Percentiles rank a stretch among this genome's conserved stretches.
Evolutionary conservation across 35 echinoderm and acorn worm genomes (phyloP).

Genomic region (Heliocidaris erythrogramma): DNA sequence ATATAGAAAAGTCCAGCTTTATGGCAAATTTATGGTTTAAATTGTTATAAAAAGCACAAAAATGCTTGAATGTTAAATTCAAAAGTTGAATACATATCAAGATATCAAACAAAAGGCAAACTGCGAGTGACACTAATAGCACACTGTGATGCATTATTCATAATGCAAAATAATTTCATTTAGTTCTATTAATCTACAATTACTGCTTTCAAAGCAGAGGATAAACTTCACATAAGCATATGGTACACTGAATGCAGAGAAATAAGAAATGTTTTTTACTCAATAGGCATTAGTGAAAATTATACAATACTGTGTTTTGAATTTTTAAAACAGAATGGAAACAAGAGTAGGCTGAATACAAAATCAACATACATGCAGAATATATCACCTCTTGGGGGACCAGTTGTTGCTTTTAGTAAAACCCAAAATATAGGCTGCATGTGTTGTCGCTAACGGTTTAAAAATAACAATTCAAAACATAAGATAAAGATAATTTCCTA

Average conservation of each 20-base stretch:
- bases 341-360: no score
- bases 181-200: not conserved
- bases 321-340: no score
- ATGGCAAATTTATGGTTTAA: not conserved
- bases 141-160: not conserved
- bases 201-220: not conserved
- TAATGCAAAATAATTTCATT: not conserved
- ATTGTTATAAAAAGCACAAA: not conserved
- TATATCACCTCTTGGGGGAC: no score
- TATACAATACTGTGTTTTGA: not conserved
- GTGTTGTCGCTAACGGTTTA: not conserved
- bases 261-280: not conserved
- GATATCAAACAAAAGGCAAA: not conserved
- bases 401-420: no score
- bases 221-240: slow-evolving; percentile 3
- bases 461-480: not conserved
- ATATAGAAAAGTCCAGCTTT: slow-evolving; percentile 43
- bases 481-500: not conserved
- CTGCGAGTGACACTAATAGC: not conserved
- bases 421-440: not conserved
- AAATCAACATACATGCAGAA: no score
- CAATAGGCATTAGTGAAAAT: not conserved
- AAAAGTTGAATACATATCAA: slow-evolving; percentile 19
- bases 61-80: not conserved
- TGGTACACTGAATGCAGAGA: not conserved